A percentile compares a stretch with the other conserved stretches of the same genome.
Conservation (phyloP, 2,113 vertebrate species). For the Campylorhamphus procurvoides region DNA sequence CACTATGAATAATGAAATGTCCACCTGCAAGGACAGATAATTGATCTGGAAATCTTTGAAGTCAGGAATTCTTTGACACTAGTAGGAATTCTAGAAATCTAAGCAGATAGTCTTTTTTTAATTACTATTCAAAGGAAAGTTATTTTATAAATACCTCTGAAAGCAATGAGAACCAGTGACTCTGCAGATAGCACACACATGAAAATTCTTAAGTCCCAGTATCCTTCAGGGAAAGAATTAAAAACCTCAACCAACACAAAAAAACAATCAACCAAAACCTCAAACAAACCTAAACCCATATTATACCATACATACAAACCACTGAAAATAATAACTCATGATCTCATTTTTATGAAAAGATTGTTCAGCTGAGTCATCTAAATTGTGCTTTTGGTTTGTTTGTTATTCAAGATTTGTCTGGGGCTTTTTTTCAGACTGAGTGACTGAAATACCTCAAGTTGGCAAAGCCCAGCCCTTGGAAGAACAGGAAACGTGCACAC, state of each 20-base stretch:
- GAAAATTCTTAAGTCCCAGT: neutral
- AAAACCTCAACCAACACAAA: too few species aligned
- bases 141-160: neutral
- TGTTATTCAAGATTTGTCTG: neutral
- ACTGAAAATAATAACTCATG: neutral
- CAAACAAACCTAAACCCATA: too few species aligned
- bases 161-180: neutral
- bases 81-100: neutral
- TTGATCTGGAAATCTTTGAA: neutral
- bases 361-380: neutral
- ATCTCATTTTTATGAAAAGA: neutral
- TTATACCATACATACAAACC: neutral
- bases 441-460: neutral
- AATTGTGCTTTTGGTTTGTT: neutral
- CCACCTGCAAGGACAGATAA: neutral
- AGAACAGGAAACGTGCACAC: neutral
- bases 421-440: neutral
- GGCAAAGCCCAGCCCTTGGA: neutral
- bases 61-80: neutral
- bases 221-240: neutral
- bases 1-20: neutral
- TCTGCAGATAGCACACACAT: neutral
- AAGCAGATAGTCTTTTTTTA: neutral
- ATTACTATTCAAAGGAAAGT: neutral
- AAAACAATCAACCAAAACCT: fast-evolving